Evolutionary conservation across 2,113 vertebrate species (phyloP), one percentile per base, ranked within the genome.

Genomic region (Scolopax mira): DNA sequence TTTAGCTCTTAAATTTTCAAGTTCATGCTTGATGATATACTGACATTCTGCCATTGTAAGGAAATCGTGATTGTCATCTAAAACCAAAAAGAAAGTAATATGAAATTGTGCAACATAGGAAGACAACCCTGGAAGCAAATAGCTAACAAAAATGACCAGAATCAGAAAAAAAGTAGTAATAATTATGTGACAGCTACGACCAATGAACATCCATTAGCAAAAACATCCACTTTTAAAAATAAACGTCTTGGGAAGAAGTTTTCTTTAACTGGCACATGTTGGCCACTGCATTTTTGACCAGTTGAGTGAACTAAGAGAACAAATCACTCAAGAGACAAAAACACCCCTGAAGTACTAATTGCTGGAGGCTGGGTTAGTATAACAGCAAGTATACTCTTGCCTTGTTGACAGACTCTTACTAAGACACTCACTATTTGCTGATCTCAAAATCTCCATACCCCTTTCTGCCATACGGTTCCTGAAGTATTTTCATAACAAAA

Each of bases 11-110:
- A 99, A 97, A 42, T 98, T 99, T 96, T 99, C 99, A 64, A 99
- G 98, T 96, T 99, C 99, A n/a, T 99, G 99, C 93, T 99, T 99
- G 95, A 99, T 97, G 92, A 99, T 99, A 96, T 98, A 99, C 89
- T 99, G 99, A 97, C 99, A 98, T 97, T 99, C 99, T 9, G 99
- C 98, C 98, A 98, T 98, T 33, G 98, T 99, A 84, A 99, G 98
- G 96, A 99, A 99, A 95, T 95, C 71, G 15, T 99, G 98, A 48
- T 98, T 99, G 44, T 99, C 98, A 83, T 99, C 99, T 99, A 97
- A 44, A 78, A 97, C 81, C 18, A 93, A 92, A 96, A 87, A 79
- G 79, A 94, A 96, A 54, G 39, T 41, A 75, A 2, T 11, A 66
- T 65, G 61, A 80, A 90, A 84, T 82, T 42, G 54, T 67, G 75